A percentile compares a stretch with the other conserved stretches of the same genome.
These are phyloP conservation scores for Apostichopus leukothele DNA, from an alignment of 53 echinoderm and acorn worm genomes.

Conservation along the genomic window DNA sequence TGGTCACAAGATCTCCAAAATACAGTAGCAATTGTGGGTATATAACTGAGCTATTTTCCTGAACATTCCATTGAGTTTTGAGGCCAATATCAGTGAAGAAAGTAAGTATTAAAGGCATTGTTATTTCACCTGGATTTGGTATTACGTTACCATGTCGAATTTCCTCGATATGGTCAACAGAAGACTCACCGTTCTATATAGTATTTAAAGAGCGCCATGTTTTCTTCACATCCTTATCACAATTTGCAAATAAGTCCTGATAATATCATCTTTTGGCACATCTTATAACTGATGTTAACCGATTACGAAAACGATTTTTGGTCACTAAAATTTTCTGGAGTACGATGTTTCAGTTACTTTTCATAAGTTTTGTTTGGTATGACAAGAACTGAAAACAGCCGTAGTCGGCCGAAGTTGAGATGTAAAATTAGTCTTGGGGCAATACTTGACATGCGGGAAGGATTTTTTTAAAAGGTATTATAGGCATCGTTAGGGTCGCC, in stretches of 20 bases:
- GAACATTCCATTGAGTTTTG: background rate
- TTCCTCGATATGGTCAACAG: background rate
- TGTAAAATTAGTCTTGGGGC: background rate
- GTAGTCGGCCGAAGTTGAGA: background rate
- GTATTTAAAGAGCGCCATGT: background rate
- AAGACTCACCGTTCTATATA: background rate
- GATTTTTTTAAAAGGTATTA: no score
- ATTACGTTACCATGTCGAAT: background rate
- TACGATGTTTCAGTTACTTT: conserved; percentile 11
- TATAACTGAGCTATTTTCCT: background rate
- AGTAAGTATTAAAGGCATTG: background rate
- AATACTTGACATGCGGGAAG: background rate
- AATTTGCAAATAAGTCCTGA: background rate
- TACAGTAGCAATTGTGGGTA: no score
- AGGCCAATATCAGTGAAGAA: conserved; percentile 11
- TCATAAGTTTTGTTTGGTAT: conserved; percentile 8
- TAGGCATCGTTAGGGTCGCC: no score
- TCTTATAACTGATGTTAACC: background rate
- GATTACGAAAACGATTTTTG: background rate
- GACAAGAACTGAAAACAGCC: background rate
- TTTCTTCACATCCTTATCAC: conserved; percentile 5
- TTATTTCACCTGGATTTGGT: background rate
- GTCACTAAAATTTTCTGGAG: background rate
- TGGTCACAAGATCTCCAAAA: no score
- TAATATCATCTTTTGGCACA: background rate